These are phyloP conservation scores for Drosophila pandora DNA, from an alignment of 1,140 invertebrate genomes.

Conservation along the genomic window DNA sequence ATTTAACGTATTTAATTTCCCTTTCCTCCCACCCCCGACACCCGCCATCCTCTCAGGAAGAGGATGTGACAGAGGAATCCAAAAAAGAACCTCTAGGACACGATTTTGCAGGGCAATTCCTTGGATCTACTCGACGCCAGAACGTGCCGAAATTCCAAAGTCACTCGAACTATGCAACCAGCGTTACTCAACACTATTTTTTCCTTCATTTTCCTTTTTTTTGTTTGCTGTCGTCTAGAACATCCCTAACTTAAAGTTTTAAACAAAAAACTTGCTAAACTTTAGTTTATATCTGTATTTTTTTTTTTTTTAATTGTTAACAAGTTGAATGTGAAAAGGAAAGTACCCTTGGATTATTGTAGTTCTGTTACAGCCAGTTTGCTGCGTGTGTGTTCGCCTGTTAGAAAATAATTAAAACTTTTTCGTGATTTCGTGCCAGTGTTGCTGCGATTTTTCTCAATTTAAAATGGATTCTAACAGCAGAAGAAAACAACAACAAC, in stretches of 20 bases:
- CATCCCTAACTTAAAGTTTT: neutral
- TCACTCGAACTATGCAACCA: conserved; percentile 5
- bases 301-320: neutral
- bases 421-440: conserved; percentile 80
- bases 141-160: conserved; percentile 40
- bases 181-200: neutral
- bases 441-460: conserved; percentile 79
- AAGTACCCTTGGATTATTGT: neutral
- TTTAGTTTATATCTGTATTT: too few species aligned
- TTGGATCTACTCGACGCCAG: conserved; percentile 21
- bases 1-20: conserved; percentile 79
- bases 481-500: conserved; percentile 35
- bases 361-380: neutral
- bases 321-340: neutral
- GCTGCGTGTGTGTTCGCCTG: conserved; percentile 68
- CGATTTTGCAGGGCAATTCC: conserved; percentile 36
- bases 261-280: neutral
- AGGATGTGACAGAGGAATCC: neutral
- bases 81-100: conserved; percentile 15
- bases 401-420: conserved; percentile 82
- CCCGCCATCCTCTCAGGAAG: neutral
- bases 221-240: neutral
- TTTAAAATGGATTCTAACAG: conserved; percentile 75
- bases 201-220: neutral
- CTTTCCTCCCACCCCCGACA: neutral